Evolutionary conservation across 1,140 invertebrate genomes (phyloP).

Genomic region (Papilio polyxenes): DNA sequence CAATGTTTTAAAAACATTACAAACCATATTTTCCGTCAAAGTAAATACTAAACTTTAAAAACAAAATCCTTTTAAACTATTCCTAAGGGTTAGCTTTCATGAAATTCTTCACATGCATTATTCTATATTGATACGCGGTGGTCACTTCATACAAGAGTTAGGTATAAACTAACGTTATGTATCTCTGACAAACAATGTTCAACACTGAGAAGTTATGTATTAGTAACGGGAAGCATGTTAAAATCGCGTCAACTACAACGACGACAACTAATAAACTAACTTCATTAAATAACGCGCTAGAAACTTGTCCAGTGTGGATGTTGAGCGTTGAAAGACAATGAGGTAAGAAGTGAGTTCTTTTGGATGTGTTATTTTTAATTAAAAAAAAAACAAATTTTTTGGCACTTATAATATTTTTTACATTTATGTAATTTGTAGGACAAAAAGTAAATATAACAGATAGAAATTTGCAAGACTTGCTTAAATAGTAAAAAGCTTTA

Average conservation of each 20-base stretch:
- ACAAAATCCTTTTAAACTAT: too few relatives aligned
- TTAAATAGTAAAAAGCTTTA: too few relatives aligned
- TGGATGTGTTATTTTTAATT: slow-evolving; percentile 40
- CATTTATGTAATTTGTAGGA: too few relatives aligned
- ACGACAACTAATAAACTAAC: slow-evolving; percentile 70
- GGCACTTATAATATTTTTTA: too few relatives aligned
- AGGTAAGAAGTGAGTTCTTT: background rate
- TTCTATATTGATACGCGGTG: background rate
- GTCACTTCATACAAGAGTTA: background rate
- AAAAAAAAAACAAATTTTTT: background rate
- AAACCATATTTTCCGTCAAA: background rate
- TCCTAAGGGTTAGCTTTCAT: background rate
- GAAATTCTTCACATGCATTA: background rate
- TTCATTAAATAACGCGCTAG: slow-evolving; percentile 71
- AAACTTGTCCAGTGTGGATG: slow-evolving; percentile 63
- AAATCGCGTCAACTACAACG: slow-evolving; percentile 55
- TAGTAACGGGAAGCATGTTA: slow-evolving; percentile 43
- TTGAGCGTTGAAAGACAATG: slow-evolving; percentile 43
- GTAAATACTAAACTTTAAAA: too few relatives aligned
- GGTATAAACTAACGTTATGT: background rate
- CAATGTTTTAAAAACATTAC: background rate
- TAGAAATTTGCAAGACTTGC: too few relatives aligned
- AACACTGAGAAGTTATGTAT: slow-evolving; percentile 24
- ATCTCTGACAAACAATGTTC: slow-evolving; percentile 17
- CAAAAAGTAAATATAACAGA: too few relatives aligned